Evolutionary conservation across 2,797 vertebrate genomes (phyloP).

Genomic region (Chloroceryle inda): DNA sequence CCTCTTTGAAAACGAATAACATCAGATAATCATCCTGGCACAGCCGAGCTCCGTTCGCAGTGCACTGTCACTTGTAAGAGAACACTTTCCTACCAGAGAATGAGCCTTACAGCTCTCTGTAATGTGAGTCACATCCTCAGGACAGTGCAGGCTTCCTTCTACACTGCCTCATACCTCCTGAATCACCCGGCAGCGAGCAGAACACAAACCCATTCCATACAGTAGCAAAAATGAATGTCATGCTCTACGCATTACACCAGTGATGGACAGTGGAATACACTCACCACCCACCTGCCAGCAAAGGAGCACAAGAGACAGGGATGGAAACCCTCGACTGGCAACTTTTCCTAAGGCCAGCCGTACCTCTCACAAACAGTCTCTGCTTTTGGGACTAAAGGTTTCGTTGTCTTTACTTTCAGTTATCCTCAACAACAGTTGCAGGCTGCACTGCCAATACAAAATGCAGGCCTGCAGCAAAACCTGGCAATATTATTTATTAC

Average conservation of each 20-base stretch:
- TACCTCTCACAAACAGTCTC: not conserved
- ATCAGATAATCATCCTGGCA: not conserved
- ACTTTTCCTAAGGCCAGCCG: not conserved
- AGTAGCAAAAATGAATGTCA: not conserved
- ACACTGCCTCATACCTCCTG: not conserved
- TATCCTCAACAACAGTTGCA: not conserved
- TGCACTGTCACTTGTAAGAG: not conserved
- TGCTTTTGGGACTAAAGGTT: not conserved
- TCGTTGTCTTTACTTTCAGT: not conserved
- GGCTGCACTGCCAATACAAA: not conserved
- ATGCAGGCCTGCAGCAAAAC: not conserved
- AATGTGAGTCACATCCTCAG: not conserved
- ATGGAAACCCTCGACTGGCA: not conserved
- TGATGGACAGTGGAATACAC: not conserved
- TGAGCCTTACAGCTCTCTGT: not conserved
- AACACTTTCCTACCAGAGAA: not conserved
- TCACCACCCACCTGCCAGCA: not conserved
- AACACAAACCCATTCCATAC: not conserved
- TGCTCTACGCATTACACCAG: not conserved
- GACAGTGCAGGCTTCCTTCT: not conserved
- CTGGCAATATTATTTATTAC: not conserved
- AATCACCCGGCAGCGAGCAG: not conserved
- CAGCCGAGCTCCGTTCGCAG: not conserved
- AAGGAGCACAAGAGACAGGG: not conserved
- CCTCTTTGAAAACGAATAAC: not conserved